Conservation (phyloP, 1,140 invertebrate genomes). For the Drosophila jambulina region DNA sequence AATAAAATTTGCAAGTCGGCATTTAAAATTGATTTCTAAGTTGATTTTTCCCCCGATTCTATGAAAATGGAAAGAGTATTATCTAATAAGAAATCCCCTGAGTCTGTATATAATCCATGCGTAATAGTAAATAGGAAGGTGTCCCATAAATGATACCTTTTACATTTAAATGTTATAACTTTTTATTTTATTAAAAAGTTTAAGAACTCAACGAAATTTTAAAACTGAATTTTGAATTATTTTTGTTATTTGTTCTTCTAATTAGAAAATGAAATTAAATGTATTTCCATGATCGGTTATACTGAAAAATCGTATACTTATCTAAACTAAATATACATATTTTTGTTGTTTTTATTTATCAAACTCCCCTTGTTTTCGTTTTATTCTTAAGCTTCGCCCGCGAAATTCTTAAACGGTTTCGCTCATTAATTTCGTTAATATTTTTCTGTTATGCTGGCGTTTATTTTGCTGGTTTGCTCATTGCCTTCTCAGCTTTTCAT, state of each 20-base stretch:
- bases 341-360: background rate
- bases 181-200: background rate
- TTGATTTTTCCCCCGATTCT: slow-evolving; percentile 13
- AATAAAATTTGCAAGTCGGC: slow-evolving; percentile 15
- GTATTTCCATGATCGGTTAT: background rate
- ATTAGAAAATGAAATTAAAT: background rate
- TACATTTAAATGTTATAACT: background rate
- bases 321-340: background rate
- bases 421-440: slow-evolving; percentile 48
- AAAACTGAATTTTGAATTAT: background rate
- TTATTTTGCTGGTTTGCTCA: slow-evolving; percentile 3
- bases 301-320: too few relatives aligned
- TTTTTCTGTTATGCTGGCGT: slow-evolving; percentile 34
- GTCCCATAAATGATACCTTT: background rate
- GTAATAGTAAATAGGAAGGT: background rate
- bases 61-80: slow-evolving; percentile 9
- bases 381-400: slow-evolving; percentile 4
- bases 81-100: slow-evolving; percentile 7
- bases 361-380: background rate
- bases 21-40: slow-evolving; percentile 24
- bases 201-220: background rate
- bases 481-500: slow-evolving; percentile 24
- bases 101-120: too few relatives aligned
- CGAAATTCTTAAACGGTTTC: slow-evolving; percentile 25
- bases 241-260: too few relatives aligned